phyloP scores from a whole-genome alignment of 1,140 invertebrate species.

The Trichonephila clavipes region DNA sequence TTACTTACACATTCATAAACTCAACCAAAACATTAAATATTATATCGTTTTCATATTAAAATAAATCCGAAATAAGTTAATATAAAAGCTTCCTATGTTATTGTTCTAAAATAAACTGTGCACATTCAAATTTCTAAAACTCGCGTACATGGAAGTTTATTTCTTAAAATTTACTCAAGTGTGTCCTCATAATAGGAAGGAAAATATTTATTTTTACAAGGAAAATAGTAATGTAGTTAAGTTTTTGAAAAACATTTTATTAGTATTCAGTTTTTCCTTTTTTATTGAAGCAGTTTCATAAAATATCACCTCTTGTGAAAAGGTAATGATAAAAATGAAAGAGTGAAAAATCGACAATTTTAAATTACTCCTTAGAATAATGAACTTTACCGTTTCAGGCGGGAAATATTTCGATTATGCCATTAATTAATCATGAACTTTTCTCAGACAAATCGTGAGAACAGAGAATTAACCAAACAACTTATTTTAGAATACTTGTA shows the following conservation, averaged over 20 bases:
- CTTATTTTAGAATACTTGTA: constrained; percentile 43
- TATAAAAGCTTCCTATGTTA: no score
- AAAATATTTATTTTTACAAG: background rate
- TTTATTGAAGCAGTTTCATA: background rate
- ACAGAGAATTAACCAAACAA: constrained; percentile 71
- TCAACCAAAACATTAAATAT: no score
- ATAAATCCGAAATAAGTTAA: no score
- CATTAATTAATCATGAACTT: constrained; percentile 68
- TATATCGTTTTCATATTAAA: no score
- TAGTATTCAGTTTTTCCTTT: no score
- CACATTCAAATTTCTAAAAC: no score
- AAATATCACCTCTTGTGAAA: background rate
- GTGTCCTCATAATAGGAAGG: background rate
- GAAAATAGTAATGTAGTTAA: background rate
- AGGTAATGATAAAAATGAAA: background rate
- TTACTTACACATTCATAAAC: no score
- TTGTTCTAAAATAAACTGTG: no score
- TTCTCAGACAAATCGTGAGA: constrained; percentile 62
- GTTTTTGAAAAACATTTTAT: background rate
- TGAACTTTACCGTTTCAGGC: constrained; percentile 36
- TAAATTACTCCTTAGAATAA: constrained; percentile 55
- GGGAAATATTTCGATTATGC: constrained; percentile 65
- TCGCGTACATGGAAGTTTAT: no score
- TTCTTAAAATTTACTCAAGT: no score
- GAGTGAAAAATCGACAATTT: constrained; percentile 45